Conservation (phyloP, 2,888 invertebrate species). For the Drosophila borborema region DNA sequence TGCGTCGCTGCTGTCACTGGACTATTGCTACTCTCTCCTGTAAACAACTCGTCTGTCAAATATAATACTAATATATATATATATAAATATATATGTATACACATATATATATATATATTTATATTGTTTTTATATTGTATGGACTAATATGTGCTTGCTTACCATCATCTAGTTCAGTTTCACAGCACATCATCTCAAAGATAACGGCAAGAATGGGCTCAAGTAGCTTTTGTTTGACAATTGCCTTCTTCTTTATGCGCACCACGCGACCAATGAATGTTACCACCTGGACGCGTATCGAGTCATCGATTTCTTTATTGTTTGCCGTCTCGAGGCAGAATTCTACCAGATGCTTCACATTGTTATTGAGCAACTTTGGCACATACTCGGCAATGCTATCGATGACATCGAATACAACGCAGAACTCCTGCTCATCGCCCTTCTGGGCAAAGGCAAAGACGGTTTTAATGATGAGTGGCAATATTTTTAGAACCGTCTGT, state of each 20-base stretch:
- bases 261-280: conserved; percentile 89
- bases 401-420: conserved; percentile 83
- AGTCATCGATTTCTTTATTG: conserved; percentile 87
- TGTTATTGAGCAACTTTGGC: conserved; percentile 85
- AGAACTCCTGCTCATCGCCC: conserved; percentile 86
- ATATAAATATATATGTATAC: background rate
- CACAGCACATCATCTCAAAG: conserved; percentile 89
- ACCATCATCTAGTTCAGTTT: conserved; percentile 87
- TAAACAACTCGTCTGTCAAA: conserved; percentile 88
- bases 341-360: conserved; percentile 88
- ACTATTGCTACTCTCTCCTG: conserved; percentile 88
- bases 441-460: conserved; percentile 87
- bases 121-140: too few relatives aligned
- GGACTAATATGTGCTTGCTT: conserved; percentile 84
- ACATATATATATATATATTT: background rate
- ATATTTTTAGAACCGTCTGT: conserved; percentile 87
- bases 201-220: conserved; percentile 89
- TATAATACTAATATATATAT: background rate
- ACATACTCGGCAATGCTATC: conserved; percentile 83
- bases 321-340: conserved; percentile 89
- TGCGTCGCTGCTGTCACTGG: conserved; percentile 90
- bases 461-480: conserved; percentile 88
- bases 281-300: conserved; percentile 89
- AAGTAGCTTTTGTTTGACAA: conserved; percentile 89
- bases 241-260: conserved; percentile 89